These are phyloP conservation scores for Catostomus latipinnis DNA, from an alignment of 2,797 vertebrate species.

Conservation along the genomic window DNA sequence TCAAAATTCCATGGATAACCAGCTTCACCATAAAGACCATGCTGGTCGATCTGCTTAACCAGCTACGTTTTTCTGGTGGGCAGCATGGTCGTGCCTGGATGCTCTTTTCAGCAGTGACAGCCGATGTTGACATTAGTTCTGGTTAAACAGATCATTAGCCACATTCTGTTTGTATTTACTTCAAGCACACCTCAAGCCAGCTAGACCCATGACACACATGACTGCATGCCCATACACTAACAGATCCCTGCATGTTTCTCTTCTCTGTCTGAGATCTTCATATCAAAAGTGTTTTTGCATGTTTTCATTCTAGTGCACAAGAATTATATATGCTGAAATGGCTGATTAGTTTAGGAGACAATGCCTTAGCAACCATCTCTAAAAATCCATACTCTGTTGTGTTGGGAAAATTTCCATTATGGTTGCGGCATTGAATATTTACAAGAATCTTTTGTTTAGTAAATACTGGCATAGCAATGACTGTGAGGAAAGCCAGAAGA, in stretches of 20 bases:
- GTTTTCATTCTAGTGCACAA: neutral
- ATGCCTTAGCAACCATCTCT: neutral
- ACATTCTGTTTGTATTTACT: conserved; percentile 38
- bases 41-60: neutral
- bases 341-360: conserved; percentile 6
- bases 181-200: conserved; percentile 16
- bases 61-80: neutral
- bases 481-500: conserved; percentile 22
- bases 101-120: neutral
- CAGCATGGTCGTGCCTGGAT: neutral
- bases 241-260: conserved; percentile 11
- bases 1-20: too few species aligned
- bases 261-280: neutral
- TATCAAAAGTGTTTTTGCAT: neutral
- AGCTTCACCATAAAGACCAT: too few species aligned
- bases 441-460: conserved; percentile 19
- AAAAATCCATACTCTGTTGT: neutral
- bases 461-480: conserved; percentile 27
- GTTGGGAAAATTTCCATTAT: conserved; percentile 37
- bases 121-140: conserved; percentile 23
- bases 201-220: conserved; percentile 1
- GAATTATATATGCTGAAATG: neutral
- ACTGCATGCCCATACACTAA: conserved; percentile 24
- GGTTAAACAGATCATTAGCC: conserved; percentile 34
- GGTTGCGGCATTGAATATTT: conserved; percentile 14